These are phyloP conservation scores for Callyntrura guangdongensis DNA, from an alignment of 2,888 invertebrate species.

Conservation along the genomic window DNA sequence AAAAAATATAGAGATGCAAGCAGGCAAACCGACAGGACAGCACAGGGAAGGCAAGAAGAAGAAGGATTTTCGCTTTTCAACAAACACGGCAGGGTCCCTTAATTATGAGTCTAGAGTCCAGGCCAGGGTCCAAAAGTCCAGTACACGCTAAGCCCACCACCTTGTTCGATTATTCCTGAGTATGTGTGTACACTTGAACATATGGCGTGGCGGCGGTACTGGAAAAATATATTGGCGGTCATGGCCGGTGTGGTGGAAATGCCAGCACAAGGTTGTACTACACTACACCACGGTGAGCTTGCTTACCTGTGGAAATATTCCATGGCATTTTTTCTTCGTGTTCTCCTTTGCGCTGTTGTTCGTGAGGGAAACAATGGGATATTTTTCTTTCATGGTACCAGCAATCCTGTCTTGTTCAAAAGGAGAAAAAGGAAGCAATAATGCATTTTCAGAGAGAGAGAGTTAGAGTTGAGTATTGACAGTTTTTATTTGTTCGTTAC, in stretches of 20 bases:
- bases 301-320: slow-evolving; percentile 55
- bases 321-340: background rate
- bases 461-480: slow-evolving; percentile 48
- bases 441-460: slow-evolving; percentile 18
- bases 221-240: slow-evolving; percentile 37
- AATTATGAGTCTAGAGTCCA: background rate
- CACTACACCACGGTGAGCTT: too few relatives aligned
- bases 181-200: slow-evolving; percentile 43
- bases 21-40: too few relatives aligned
- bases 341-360: background rate
- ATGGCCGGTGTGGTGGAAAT: slow-evolving; percentile 16
- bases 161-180: too few relatives aligned
- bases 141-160: background rate
- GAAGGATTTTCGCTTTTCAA: slow-evolving; percentile 71
- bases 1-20: background rate
- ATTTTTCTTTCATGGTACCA: slow-evolving; percentile 29
- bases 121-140: slow-evolving; percentile 31
- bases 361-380: slow-evolving; percentile 37
- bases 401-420: background rate
- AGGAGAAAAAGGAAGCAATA: slow-evolving; percentile 32
- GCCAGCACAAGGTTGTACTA: background rate
- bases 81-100: slow-evolving; percentile 41
- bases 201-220: slow-evolving; percentile 20
- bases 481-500: slow-evolving; percentile 30
- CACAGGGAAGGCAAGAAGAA: too few relatives aligned